Evolutionary conservation across 2,113 vertebrate species (phyloP), one percentile per base, ranked within the genome.

Genomic region (Nettapus auritus): DNA sequence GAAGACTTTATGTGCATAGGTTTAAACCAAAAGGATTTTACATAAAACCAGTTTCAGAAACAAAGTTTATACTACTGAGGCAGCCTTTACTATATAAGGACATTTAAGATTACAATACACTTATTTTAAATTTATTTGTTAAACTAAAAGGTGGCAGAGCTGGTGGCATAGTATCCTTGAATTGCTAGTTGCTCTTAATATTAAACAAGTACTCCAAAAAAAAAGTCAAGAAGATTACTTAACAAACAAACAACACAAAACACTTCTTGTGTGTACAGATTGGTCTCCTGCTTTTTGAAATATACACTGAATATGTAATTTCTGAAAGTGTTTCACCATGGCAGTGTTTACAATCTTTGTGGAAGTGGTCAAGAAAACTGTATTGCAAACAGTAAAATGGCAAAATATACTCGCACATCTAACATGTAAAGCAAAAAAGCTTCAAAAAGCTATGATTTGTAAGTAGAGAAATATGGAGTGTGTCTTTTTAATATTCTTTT

Each of bases 281-380:
- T 88, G 84, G 57, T 91, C 40, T 85, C 36, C 55, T 69, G 67
- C 48, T 66, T 94, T 88, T 82, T 91, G 82, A 94, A 84, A 66
- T 64, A 33, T 13, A 92, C 74, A 82, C 87, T 87, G 82, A 91
- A 85, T 82, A 68, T 23, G 16, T 89, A 86, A 90, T 94, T 94
- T 92, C 44, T 82, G 55, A 36, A 92, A 89, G 44, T 62, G 34
- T 55, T 94, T 89, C 75, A n/a, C 60, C 75, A 70, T 68, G 57
- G 60, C 40, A 33, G 15, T 82, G 25, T 91, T 94, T 96, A 50
- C 67, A 79, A 4, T 69, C 40, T 63, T 11, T 69, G 15, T 77
- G 77, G 75, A 93, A 87, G 84, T 88, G 67, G 62, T 79, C 71
- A 70, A 50, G 70, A 88, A 89, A 93, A 74, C 69, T 87, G 69